These are phyloP conservation scores for Invenusta paracnida DNA, from an alignment of 2,888 invertebrate genomes.

Conservation along the genomic window DNA sequence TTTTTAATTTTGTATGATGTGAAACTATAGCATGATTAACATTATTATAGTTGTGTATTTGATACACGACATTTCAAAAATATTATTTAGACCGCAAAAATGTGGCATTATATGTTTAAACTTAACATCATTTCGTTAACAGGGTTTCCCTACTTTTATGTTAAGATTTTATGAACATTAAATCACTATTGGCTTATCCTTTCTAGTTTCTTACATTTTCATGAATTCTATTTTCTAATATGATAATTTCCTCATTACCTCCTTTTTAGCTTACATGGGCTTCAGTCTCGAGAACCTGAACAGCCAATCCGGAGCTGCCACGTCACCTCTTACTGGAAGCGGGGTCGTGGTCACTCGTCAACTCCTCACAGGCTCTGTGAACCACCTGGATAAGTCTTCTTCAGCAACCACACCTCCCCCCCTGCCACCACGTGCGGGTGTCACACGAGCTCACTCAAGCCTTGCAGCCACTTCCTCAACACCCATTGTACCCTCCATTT, in stretches of 20 bases:
- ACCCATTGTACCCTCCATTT: not conserved
- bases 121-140: no score
- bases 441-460: not conserved
- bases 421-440: not conserved
- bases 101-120: no score
- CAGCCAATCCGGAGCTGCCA: not conserved
- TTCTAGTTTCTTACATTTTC: not conserved
- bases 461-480: not conserved
- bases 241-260: not conserved
- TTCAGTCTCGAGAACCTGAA: not conserved
- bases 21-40: no score
- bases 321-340: not conserved
- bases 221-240: no score
- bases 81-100: no score
- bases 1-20: no score
- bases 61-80: no score
- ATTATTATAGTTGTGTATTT: no score
- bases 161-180: no score
- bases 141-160: no score
- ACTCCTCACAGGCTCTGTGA: not conserved
- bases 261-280: not conserved
- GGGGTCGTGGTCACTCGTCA: not conserved
- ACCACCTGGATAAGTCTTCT: not conserved
- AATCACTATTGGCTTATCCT: not conserved
- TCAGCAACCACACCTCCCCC: conserved; percentile 2